Conservation (phyloP, 2,797 vertebrate genomes). For the Rhynchonycteris naso region DNA sequence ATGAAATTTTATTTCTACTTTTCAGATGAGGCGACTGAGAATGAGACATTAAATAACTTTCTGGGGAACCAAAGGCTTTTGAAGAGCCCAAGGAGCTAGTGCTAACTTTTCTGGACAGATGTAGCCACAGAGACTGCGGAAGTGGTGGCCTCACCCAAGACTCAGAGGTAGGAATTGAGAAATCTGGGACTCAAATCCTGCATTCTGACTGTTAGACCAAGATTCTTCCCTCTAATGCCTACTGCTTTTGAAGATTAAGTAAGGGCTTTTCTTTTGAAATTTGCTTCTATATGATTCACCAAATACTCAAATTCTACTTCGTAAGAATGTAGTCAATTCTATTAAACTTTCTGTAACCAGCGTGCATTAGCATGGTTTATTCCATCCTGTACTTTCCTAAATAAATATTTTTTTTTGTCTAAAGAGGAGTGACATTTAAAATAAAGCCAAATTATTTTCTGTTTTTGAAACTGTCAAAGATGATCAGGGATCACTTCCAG, state of each 20-base stretch:
- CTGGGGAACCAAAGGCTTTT: not conserved
- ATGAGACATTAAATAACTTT: not conserved
- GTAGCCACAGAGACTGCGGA: not conserved
- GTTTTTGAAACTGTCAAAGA: conserved; percentile 69
- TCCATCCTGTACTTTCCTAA: not conserved
- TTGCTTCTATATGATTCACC: conserved; percentile 33
- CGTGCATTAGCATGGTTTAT: not conserved
- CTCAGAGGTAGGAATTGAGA: not conserved
- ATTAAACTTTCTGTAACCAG: not conserved
- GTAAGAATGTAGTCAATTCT: not conserved
- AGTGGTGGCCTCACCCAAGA: not conserved
- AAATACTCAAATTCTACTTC: conserved; percentile 36
- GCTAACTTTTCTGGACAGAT: not conserved
- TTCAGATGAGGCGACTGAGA: not conserved
- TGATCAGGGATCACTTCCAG: conserved; percentile 47
- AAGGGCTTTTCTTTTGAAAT: not conserved
- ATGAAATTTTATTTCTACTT: not conserved
- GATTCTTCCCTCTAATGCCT: not conserved
- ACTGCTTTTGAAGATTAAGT: conserved; percentile 30
- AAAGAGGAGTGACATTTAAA: conserved; percentile 69
- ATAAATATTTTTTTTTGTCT: conserved; percentile 62
- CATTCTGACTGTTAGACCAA: not conserved
- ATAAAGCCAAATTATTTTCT: conserved; percentile 67
- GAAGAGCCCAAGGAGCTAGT: not conserved
- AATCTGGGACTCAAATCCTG: not conserved